phyloP scores from a whole-genome alignment of 2,113 vertebrate genomes.

The Aegotheles bennettii region DNA sequence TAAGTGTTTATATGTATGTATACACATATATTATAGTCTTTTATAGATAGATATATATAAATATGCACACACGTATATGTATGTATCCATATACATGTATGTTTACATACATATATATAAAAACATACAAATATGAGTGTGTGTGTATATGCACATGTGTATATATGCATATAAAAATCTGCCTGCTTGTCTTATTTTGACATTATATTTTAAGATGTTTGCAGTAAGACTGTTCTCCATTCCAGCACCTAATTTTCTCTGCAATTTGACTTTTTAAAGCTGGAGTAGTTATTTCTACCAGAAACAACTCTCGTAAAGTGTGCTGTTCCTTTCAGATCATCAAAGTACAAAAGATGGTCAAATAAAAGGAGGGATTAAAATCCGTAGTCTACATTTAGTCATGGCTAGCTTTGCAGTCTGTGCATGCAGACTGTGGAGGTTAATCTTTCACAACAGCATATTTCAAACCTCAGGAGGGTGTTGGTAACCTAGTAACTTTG shows the following conservation, averaged over 20 bases:
- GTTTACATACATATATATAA: neutral
- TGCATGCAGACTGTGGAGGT: neutral
- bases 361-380: constrained; percentile 42
- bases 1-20: neutral
- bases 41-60: neutral
- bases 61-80: neutral
- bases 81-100: neutral
- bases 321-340: neutral
- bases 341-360: constrained; percentile 30
- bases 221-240: neutral
- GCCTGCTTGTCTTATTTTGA: neutral
- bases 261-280: neutral
- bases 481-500: neutral
- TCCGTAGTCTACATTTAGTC: neutral
- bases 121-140: neutral
- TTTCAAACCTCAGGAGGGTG: neutral
- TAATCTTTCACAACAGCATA: neutral
- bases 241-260: neutral
- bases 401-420: neutral
- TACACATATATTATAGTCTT: neutral
- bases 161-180: neutral
- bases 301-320: neutral
- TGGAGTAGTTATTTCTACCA: neutral
- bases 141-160: neutral
- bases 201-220: neutral